Conservation (phyloP, 2,888 invertebrate genomes). For the Acrobasis consociella region DNA sequence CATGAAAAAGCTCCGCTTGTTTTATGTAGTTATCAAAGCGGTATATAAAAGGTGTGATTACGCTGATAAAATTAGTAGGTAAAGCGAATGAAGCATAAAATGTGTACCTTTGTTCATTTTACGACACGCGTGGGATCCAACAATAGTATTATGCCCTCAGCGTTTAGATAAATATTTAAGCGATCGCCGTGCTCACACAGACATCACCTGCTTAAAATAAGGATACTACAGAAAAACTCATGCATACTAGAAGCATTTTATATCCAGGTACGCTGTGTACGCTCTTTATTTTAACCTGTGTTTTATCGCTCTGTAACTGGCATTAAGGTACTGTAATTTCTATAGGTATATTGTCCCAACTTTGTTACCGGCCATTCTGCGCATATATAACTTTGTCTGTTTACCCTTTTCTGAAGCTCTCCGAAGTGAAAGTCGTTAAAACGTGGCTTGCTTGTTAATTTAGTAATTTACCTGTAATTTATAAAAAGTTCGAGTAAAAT, state of each 20-base stretch:
- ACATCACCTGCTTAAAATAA: neutral
- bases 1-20: too few relatives aligned
- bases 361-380: neutral
- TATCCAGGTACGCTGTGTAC: too few relatives aligned
- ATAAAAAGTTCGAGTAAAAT: neutral
- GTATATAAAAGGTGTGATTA: neutral
- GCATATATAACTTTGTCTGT: neutral
- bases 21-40: too few relatives aligned
- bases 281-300: too few relatives aligned
- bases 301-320: too few relatives aligned
- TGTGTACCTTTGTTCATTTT: slow-evolving; percentile 2
- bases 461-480: neutral
- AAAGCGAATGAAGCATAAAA: neutral
- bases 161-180: slow-evolving; percentile 7
- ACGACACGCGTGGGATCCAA: neutral
- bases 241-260: too few relatives aligned
- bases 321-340: too few relatives aligned
- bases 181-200: neutral
- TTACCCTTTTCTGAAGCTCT: neutral
- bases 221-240: too few relatives aligned
- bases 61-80: neutral
- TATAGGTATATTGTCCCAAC: neutral
- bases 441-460: neutral
- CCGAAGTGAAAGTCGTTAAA: neutral
- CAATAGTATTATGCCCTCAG: neutral